A percentile compares a stretch with the other conserved stretches of the same genome.
Conservation (phyloP, 2,113 vertebrate species). For the Plecotus auritus region DNA sequence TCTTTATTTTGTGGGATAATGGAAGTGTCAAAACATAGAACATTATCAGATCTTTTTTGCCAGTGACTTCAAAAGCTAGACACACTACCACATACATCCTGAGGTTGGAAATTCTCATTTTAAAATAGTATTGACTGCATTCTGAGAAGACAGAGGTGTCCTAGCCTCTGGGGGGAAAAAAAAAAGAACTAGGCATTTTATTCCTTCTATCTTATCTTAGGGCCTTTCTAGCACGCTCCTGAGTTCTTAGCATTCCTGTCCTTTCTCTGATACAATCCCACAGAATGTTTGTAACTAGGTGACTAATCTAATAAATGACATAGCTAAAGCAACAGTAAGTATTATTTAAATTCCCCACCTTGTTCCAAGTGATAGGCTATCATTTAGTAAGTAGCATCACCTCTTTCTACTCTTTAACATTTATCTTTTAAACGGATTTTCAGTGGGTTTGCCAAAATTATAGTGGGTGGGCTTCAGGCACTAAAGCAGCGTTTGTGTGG, state of each 20-base stretch:
- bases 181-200: not conserved
- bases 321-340: not conserved
- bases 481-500: not conserved
- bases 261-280: not conserved
- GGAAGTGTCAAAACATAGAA: conserved; percentile 61
- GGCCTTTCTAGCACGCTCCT: not conserved
- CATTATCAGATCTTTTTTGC: conserved; percentile 61
- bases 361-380: not conserved
- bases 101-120: conserved; percentile 54
- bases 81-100: not conserved
- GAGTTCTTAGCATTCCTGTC: not conserved
- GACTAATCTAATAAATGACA: not conserved
- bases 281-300: not conserved
- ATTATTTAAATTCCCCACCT: not conserved
- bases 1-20: conserved; percentile 65
- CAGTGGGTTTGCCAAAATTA: not conserved
- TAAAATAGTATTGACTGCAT: conserved; percentile 38
- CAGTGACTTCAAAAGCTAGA: conserved; percentile 60
- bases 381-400: not conserved
- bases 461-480: not conserved
- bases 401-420: not conserved
- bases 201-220: not conserved
- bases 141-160: not conserved
- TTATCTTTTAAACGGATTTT: not conserved
- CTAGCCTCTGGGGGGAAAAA: not conserved